Base-by-base conservation (phyloP, 1,140 invertebrate genomes). In the Holotrichia oblita region DNA sequence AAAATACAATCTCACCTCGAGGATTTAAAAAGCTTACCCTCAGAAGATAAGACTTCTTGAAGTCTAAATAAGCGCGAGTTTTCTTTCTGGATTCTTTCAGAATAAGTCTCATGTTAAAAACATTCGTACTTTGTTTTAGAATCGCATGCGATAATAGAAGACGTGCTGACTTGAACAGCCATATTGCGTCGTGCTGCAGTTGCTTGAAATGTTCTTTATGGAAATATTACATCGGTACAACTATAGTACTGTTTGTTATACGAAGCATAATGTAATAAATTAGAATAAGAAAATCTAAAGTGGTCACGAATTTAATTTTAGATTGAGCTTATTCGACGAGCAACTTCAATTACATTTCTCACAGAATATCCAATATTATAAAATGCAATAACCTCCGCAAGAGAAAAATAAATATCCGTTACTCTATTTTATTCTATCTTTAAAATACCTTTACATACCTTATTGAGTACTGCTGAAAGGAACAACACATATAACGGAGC, bases 401-500 rank as follows among this genome's bases (percentile, higher is more conserved):
- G 14, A 27, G 61, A 34, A 69, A 34, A 69, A 27, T 27, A 69
- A 20, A 69, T 69, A 69, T 24, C 61, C 22, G 17, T 27, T 69
- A 14, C 22, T 22, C 61, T 27, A 27, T 69, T 69, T 6, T 69
- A 69, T 69, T 69, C 22, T 69, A 69, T 69, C 61, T 69, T 69
- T 27, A 69, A 34, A 69, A 69, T 69, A 69, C 61, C 61, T 69
- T 69, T 69, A 69, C 61, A 69, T 69, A 20, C 61, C 22, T 17
- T 69, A 69, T 69, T 69, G 61, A 69, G 61, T 69, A 27, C 61
- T 22, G 73, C 10, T n/a, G 73, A 74, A 41, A 41, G 73, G 41
- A 22, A 74, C 73, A 74, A 74, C 34, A 74, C 73, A 41, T 74
- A 44, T 42, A 34, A 12, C 27, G 17, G 20, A 44, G 73, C 73